Evolutionary conservation across 2,113 vertebrate species (phyloP).

Genomic region (Ahaetulla prasina): DNA sequence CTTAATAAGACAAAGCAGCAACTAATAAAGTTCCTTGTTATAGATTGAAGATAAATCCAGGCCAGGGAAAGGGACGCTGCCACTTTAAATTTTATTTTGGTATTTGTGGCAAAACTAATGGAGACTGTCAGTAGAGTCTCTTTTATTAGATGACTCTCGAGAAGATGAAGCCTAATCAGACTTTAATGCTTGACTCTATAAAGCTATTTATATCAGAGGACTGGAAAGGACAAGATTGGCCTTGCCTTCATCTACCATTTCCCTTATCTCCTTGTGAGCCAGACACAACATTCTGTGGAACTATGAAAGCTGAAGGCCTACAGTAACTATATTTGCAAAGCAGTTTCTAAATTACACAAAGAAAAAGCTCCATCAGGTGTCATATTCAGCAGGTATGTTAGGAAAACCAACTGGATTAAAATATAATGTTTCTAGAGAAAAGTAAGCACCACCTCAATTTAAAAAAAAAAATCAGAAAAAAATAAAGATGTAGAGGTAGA

Average conservation of each 20-base stretch:
- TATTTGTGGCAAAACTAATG: conserved; percentile 69
- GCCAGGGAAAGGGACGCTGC: conserved; percentile 65
- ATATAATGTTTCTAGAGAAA: conserved; percentile 40
- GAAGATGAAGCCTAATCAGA: conserved; percentile 62
- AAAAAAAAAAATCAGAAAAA: background rate
- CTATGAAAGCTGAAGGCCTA: conserved; percentile 38
- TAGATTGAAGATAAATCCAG: conserved; percentile 65
- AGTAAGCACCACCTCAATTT: conserved; percentile 11
- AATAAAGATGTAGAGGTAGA: conserved; percentile 20
- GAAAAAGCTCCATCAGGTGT: conserved; percentile 33
- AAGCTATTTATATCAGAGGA: conserved; percentile 72
- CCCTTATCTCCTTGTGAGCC: conserved; percentile 42
- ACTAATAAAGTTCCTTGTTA: conserved; percentile 69
- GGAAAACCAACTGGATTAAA: conserved; percentile 25
- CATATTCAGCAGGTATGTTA: conserved; percentile 10
- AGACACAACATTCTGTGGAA: conserved; percentile 40
- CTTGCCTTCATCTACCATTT: conserved; percentile 57
- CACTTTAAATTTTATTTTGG: conserved; percentile 72
- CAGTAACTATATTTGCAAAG: conserved; percentile 43
- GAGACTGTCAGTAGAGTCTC: conserved; percentile 69
- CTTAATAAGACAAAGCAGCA: conserved; percentile 63
- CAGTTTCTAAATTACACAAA: conserved; percentile 47
- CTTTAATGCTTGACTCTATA: conserved; percentile 70
- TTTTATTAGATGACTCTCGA: conserved; percentile 67
- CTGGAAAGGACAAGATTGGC: conserved; percentile 10